Evolutionary conservation across 2,797 vertebrate genomes (phyloP), one percentile per base, ranked within the genome.

Genomic region (Anolis apletophallus): DNA sequence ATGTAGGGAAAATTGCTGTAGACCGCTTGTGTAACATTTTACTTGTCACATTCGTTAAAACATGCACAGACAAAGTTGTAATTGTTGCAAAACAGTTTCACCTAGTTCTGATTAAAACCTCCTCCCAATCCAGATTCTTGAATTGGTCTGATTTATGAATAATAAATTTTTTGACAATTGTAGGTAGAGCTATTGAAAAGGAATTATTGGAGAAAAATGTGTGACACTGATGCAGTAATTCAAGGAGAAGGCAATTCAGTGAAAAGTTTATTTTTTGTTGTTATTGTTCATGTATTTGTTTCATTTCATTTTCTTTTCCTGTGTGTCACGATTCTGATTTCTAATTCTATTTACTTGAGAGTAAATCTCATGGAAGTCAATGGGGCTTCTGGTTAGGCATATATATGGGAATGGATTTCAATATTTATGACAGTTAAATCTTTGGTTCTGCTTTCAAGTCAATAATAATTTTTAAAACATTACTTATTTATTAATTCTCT

Each of bases 61-160:
- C 19, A 46, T 23, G 89, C 88, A 85, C 68, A 32, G 80, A 5
- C 40, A 87, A 85, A 88, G 29, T 68, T 84, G 40, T 32, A 93
- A 80, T 4, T 36, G 19, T 72, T 87, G 87, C 67, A 92, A 91
- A 84, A 73, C 8, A 87, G 50, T 73, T 93, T 88, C 81, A 86
- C 59, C 83, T 17, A 32, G 0, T 0, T 40, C 78, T 23, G 19
- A 87, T 16, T 46, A 50, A 59, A 77, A 7, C 71, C 59, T 81
- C 36, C 29, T 88, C 29, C 81, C 92, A 77, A 64, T 64, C 26
- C 40, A 91, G 46, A n/a, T 68, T 91, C 16, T 86, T 90, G 75
- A 32, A 32, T 85, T 85, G 80, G 88, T 88, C 61, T 64, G 68
- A 88, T 86, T 94, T 93, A 92, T 85, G 78, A 83, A 80, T 80